Evolutionary conservation across 1,140 invertebrate genomes (phyloP), one percentile per base, ranked within the genome.

Genomic region (Ips typographus): DNA sequence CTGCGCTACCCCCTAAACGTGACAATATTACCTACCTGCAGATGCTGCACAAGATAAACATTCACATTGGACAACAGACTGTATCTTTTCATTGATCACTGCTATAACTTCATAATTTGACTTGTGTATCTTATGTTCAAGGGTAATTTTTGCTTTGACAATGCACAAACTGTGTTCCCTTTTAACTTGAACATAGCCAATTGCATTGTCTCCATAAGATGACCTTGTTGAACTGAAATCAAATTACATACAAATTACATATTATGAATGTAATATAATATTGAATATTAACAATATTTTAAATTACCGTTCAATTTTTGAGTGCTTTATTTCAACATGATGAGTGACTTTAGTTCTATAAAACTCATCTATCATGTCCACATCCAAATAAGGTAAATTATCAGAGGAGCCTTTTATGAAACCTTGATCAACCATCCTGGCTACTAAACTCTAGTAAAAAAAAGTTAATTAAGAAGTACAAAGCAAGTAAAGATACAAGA

Each of bases 71-170:
- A 43, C 4, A 5, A 66, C 42, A 3, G 36, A 4, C 38, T 58
- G 52, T 22, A 58, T 42, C 38, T 4, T 49, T 37, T 61, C 44
- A 68, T 68, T 43, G 36, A 68, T 61, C 6, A 49, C 58, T 22
- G 57, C 56, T 6, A 8, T 40, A 42, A 68, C 47, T 51, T 37
- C 40, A 44, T 61, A 61, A 3, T 5, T 42, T 39, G 49, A 51
- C 22, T 44, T 60, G 3, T 49, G 40, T 6, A 68, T 43, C 22
- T 61, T 68, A 44, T 68, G 65, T 52, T 68, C 56, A 51, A 57
- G 65, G n/a, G 65, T 61, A 8, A 68, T 68, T 38, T 61, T 68
- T 43, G 56, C 65, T 43, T 40, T 44, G 6, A 61, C 57, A 49
- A 41, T 68, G 40, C 65, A 68, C 40, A 61, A 22, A 37, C 39